Base-by-base conservation (phyloP, 2,888 invertebrate genomes). In the Clistopyga incitator region DNA sequence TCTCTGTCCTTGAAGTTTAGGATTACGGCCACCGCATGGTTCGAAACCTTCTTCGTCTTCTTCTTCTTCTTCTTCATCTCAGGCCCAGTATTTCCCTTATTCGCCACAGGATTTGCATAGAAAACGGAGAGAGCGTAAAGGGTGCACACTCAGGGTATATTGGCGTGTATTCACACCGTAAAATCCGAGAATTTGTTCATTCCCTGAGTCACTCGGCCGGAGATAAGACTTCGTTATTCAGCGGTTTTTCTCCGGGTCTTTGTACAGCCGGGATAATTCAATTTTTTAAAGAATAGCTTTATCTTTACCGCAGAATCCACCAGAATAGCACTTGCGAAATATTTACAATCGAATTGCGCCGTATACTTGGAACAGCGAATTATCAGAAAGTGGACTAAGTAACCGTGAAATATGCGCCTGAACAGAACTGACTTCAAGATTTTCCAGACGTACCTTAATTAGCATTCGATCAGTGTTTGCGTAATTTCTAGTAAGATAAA, bases 151-250 rank as follows among this genome's bases (percentile, higher is more conserved):
- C 47, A 61, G 78, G 78, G 82, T 83, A 78, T 85, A 78, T 85
- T 15, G 56, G 52, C 50, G 70, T 45, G 56, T 71, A 78, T 74
- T 75, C 75, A 42, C 15, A 11, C 25, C 59, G 75, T 61, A 71
- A 78, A 84, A 71, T 87, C 84, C 85, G 88, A 83, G 86, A 89
- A 89, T 90, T 91, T 88, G 90, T 90, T 90, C 87, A 88, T 88
- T 86, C 86, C 74, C 83, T 64, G 25, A 54, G 59, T 65, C 52
- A 67, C 54, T 59, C 67, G 38, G n/a, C 29, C 81, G 45, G 29
- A 78, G 85, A 86, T 83, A 81, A 84, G 78, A 80, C 78, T 86
- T 84, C 81, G 70, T 86, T 85, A 80, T 81, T 81, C 81, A 54
- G 15, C 25, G 34, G 61, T 74, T 76, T 68, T 78, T 78, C 47